Base-by-base conservation (phyloP, 1,140 invertebrate species). In the Paralvinella palmiformis region DNA sequence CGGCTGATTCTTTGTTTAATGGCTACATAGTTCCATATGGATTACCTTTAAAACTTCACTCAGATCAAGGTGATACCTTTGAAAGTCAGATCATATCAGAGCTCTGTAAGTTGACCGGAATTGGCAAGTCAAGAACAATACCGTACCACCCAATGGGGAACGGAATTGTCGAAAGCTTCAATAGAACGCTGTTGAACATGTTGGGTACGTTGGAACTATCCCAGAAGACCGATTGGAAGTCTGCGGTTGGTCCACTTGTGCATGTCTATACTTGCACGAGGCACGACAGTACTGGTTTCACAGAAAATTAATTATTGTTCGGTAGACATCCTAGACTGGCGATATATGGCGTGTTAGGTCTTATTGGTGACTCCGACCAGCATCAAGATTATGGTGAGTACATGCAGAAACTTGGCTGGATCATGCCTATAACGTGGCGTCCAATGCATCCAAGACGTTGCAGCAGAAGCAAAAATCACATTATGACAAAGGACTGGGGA, bases 11-110 rank as follows among this genome's bases (percentile, higher is more conserved):
- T 2, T 66, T 83, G 10, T 68, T 79, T 4, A 59, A 77, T 29
- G 63, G 77, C 10, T 61, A 82, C 31, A n/a, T n/a, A n/a, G 69
- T 68, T 48, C 65, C 71, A 7, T 77, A 75, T 60, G 81, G 81
- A 10, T 63, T 76, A 5, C 80, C 82, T 0, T 29, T 71, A 10
- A 52, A 72, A n/a, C 60, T 82, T 4, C 69, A 78, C 17, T 65
- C 74, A 0, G 78, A 82, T 62, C 73, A 78, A 65, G 80, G 78
- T 36, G 29, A 55, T 1, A 64, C 69, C 45, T 71, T 74, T 64
- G 64, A 70, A 58, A 41, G 52, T 10, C 44, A 70, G 29, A 2
- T 72, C 0, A 68, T 71, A 15, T 48, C 58, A 13, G 66, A 70
- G 48, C 37, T 71, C 3, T 72, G 69, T 58, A 20, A 60, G 27